Conservation (phyloP, 2,888 invertebrate genomes). For the Calliphora vomitoria region DNA sequence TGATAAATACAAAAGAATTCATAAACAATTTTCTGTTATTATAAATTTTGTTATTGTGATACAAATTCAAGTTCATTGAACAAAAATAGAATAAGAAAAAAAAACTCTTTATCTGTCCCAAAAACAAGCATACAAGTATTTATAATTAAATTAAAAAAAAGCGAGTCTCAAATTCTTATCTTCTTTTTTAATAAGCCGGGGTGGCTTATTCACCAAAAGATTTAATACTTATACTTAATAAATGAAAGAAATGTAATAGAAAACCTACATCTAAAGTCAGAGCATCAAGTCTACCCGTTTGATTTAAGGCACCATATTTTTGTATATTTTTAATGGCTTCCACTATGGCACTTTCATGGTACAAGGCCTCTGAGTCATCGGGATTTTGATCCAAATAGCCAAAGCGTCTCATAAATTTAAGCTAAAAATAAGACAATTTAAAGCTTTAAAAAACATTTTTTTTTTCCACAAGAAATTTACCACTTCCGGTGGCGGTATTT, state of each 20-base stretch:
- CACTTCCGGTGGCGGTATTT: conserved; percentile 78
- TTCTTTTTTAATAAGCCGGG: not conserved
- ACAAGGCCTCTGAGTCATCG: conserved; percentile 87
- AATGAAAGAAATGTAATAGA: not conserved
- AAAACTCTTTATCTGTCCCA: conserved; percentile 28
- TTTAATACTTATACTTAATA: not conserved
- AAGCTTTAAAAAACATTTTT: not conserved
- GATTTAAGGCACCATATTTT: conserved; percentile 88
- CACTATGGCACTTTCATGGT: conserved; percentile 87
- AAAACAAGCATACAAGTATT: conserved; percentile 23
- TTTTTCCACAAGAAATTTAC: conserved; percentile 64
- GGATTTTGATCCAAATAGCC: conserved; percentile 87
- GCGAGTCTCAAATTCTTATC: conserved; percentile 44
- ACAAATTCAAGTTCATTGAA: conserved; percentile 73
- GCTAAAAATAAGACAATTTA: conserved; percentile 82
- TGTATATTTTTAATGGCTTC: conserved; percentile 89
- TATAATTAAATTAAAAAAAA: conserved; percentile 1
- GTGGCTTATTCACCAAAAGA: conserved; percentile 27
- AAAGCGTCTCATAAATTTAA: conserved; percentile 89
- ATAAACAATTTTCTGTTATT: conserved; percentile 33
- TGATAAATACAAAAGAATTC: conserved; percentile 80
- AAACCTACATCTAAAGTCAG: conserved; percentile 86
- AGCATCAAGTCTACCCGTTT: conserved; percentile 89
- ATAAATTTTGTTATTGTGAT: not conserved
- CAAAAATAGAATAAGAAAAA: conserved; percentile 39